These are phyloP conservation scores for Plumapathes pennacea DNA, from an alignment of 92 coral and sea anemone genomes.

Conservation along the genomic window DNA sequence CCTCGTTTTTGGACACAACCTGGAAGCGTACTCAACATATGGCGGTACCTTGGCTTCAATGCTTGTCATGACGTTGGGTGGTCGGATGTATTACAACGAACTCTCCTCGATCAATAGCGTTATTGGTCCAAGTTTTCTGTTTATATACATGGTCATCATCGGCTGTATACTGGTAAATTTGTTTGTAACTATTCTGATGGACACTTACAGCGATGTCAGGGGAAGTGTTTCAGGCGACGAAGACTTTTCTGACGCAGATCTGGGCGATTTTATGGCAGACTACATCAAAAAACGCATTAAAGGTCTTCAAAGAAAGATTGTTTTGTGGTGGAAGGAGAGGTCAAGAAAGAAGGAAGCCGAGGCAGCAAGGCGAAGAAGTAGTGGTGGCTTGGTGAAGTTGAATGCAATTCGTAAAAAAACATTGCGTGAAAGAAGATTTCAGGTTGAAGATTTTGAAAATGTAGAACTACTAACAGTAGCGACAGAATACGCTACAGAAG, in stretches of 20 bases:
- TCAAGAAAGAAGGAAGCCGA: conserved; percentile 12
- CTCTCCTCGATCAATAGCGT: conserved; percentile 38
- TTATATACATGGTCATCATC: conserved; percentile 48
- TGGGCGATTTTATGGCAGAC: conserved; percentile 37
- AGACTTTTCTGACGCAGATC: conserved; percentile 40
- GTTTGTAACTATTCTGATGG: conserved; percentile 59
- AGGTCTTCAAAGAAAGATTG: no score
- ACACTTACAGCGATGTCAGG: conserved; percentile 27
- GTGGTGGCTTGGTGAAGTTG: no score
- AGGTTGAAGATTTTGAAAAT: no score
- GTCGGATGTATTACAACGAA: conserved; percentile 35
- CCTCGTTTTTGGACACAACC: conserved; percentile 60
- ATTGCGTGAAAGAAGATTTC: no score
- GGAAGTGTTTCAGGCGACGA: not conserved
- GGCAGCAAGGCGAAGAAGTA: no score
- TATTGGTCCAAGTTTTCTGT: conserved; percentile 55
- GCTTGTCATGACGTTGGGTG: conserved; percentile 68
- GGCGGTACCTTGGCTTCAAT: conserved; percentile 37
- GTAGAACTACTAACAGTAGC: no score
- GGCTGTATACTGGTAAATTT: conserved; percentile 47
- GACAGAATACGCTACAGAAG: no score
- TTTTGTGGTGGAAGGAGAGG: conserved; percentile 38
- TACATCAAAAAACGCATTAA: no score
- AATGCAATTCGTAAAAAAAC: no score
- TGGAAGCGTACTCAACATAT: conserved; percentile 62